Base-by-base conservation (phyloP, 1,140 invertebrate species). In the Leptinotarsa defecta region DNA sequence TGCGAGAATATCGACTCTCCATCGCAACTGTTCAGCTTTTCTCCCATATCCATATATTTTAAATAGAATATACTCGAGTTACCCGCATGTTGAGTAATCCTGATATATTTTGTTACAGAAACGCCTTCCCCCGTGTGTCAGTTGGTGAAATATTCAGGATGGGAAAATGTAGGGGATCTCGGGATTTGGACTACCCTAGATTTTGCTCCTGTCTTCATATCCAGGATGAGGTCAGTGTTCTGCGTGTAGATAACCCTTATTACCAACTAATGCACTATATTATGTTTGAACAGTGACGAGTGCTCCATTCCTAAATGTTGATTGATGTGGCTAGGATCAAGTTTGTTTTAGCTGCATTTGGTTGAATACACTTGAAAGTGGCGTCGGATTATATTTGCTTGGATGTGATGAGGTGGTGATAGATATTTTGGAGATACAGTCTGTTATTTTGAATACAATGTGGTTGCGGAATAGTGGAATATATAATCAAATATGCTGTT, bases 81-180 rank as follows among this genome's bases (percentile, higher is more conserved):
- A 57, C 15, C 15, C 17, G 15, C 52, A 17, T 57, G 52, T 57
- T 57, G n/a, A 17, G 20, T 62, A 61, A 71, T 57, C 22, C 19
- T 20, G 49, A 71, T 71, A 48, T 79, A 24, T 81, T 65, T 83
- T 80, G 79, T 85, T 86, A 34, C 84, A 87, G 86, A 84, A 77
- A 76, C 82, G 70, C 84, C 85, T n/a, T 84, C 84, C 15, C 85
- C 85, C 13, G 80, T 84, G 63, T 87, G 86, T 71, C 83, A 84
- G 24, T 76, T 86, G 24, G 84, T 87, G 75, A 87, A 86, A 78
- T 87, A 87, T 77, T 78, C 82, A 19, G 82, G 83, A 15, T 87
- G 85, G 85, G 80, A 80, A 62, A 85, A 86, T 22, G 76, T 87
- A 17, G 76, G 83, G 13, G 85, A 87, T 76, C 77, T 87, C 24